Evolutionary conservation across 2,888 invertebrate genomes (phyloP), one percentile per base, ranked within the genome.

Genomic region (Fragum fragum): DNA sequence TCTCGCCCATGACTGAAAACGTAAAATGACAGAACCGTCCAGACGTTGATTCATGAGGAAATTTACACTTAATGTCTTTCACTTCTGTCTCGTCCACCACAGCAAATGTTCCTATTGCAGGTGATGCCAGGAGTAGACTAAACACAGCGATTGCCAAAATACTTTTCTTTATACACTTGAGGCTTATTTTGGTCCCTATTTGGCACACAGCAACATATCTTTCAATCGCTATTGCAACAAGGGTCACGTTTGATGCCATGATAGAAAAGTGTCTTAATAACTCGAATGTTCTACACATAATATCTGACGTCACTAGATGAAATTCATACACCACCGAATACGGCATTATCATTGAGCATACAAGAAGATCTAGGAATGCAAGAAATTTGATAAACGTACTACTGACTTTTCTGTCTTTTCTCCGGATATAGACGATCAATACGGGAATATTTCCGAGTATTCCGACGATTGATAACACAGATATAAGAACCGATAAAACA

Each of bases 351-450:
- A 87, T 42, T 3, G 79, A 71, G 70, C 91, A 91, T 0, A 90
- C 90, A 23, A 87, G 57, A 7, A 91, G 69, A 73, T 92, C 92
- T 36, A 91, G 73, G 23, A 91, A 73, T 1, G 91, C 88, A 23
- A 91, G 78, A 23, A 87, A 82, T 70, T 88, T 87, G 70, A 92
- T 92, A 78, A 92, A 92, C 1, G 90, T 91, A 71, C 88, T 90
- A n/a, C 86, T 84, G 16, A 87, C 81, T 53, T 87, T 79, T 53
- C 79, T 86, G 21, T 90, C 89, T 28, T 81, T 81, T 18, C 85
- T 85, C 28, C 85, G 76, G 68, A 84, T 83, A 72, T 89, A 91
- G 14, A 91, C 89, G 23, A 90, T 83, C 11, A 91, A 73, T 26
- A 90, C 89, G 1, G 90, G 90, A 29, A 90, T 80, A 69, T 90